phyloP scores from a whole-genome alignment of 2,797 vertebrate genomes.

The Tangara arthus region DNA sequence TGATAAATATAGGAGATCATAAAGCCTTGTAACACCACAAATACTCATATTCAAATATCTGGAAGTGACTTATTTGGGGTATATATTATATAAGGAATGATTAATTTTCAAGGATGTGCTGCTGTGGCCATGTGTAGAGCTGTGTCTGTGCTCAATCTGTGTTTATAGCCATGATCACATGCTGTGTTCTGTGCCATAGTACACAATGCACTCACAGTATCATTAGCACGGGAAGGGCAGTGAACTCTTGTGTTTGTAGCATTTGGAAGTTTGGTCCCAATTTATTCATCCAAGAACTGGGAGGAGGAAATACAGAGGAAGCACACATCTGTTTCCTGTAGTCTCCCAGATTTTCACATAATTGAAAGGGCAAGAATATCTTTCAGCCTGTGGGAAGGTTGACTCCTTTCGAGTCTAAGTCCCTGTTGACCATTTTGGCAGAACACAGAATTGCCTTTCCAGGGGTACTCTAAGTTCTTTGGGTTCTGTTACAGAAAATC shows the following conservation, averaged over 20 bases:
- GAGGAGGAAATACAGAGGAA: not conserved
- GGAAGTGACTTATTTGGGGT: not conserved
- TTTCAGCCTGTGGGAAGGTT: not conserved
- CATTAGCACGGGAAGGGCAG: not conserved
- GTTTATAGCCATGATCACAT: not conserved
- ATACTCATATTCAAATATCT: not conserved
- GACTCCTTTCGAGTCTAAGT: not conserved
- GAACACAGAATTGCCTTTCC: not conserved
- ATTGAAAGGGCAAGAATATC: not conserved
- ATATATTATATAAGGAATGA: not conserved
- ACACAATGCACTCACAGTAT: rapidly evolving
- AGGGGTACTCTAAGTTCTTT: not conserved
- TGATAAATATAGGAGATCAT: not conserved
- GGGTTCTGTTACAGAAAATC: not conserved
- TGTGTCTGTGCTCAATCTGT: not conserved
- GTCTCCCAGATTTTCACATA: not conserved
- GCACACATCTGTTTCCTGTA: not conserved
- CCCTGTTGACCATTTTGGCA: not conserved
- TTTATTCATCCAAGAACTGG: not conserved
- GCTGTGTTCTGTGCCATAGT: not conserved
- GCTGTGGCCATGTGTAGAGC: not conserved
- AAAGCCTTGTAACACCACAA: not conserved
- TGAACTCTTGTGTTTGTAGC: not conserved
- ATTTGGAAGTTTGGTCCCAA: not conserved
- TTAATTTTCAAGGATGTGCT: not conserved